These are phyloP conservation scores for Rhinatrema bivittatum DNA, from an alignment of 2,797 vertebrate species.

Conservation along the genomic window DNA sequence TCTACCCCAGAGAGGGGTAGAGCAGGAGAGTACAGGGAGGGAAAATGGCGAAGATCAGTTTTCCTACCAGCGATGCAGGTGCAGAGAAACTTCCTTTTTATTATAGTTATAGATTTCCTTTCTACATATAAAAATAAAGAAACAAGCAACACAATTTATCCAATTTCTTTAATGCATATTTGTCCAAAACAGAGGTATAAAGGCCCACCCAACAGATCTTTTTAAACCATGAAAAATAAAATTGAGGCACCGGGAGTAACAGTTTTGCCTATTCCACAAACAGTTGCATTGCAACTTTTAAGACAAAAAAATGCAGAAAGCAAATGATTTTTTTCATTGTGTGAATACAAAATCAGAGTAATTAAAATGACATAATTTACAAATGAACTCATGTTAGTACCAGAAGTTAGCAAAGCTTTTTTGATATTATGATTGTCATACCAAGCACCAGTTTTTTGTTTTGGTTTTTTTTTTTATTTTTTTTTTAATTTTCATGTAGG, in stretches of 20 bases:
- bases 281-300: slow-evolving; percentile 26
- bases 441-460: slow-evolving; percentile 18
- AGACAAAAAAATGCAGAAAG: slow-evolving; percentile 31
- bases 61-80: too few species aligned
- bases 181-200: slow-evolving; percentile 50
- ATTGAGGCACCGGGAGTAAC: slow-evolving; percentile 19
- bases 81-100: too few species aligned
- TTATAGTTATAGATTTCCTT: too few species aligned
- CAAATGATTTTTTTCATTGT: slow-evolving; percentile 35
- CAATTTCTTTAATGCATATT: slow-evolving; percentile 59
- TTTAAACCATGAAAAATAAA: slow-evolving; percentile 45
- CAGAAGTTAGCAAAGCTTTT: slow-evolving; percentile 36
- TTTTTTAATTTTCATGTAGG: slow-evolving; percentile 20
- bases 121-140: background rate
- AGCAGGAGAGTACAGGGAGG: too few species aligned
- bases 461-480: slow-evolving; percentile 16
- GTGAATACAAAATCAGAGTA: slow-evolving; percentile 48
- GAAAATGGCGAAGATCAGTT: too few species aligned
- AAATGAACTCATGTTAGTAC: slow-evolving; percentile 35
- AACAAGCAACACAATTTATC: slow-evolving; percentile 28
- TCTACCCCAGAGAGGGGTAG: too few species aligned
- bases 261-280: slow-evolving; percentile 25
- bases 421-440: slow-evolving; percentile 32
- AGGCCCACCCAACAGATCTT: slow-evolving; percentile 28
- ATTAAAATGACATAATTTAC: slow-evolving; percentile 54